phyloP scores from a whole-genome alignment of 92 coral and sea anemone species.

The Phenganax stokvisi region DNA sequence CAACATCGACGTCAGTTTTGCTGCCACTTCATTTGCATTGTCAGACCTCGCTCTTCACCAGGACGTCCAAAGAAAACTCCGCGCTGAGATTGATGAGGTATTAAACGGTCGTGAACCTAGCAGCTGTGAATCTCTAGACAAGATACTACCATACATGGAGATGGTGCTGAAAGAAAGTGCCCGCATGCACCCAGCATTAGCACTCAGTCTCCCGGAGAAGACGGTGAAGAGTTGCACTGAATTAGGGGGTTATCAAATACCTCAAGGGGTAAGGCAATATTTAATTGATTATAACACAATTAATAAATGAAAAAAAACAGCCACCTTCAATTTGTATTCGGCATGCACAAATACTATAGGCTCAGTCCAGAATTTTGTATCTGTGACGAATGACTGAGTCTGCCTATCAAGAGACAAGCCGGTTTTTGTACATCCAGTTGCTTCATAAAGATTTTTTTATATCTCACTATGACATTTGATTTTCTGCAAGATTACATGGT shows the following conservation, averaged over 20 bases:
- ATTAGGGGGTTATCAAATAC: conserved; percentile 69
- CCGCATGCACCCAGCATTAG: conserved; percentile 83
- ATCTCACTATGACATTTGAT: too few species aligned
- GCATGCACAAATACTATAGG: too few species aligned
- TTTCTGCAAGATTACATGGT: too few species aligned
- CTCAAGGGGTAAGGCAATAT: conserved; percentile 68
- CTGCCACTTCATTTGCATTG: conserved; percentile 78
- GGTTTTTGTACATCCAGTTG: too few species aligned
- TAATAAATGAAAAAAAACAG: too few species aligned
- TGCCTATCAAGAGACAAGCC: too few species aligned
- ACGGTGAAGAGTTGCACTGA: conserved; percentile 73
- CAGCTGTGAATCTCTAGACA: conserved; percentile 55
- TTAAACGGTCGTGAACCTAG: conserved; percentile 66
- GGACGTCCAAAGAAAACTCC: conserved; percentile 60
- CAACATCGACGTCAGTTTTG: conserved; percentile 78
- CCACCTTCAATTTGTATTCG: too few species aligned
- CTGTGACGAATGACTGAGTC: too few species aligned
- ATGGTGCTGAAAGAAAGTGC: conserved; percentile 83
- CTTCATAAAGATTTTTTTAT: too few species aligned
- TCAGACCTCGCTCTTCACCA: conserved; percentile 64
- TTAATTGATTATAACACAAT: not conserved
- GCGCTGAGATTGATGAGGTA: conserved; percentile 59
- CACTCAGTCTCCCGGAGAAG: conserved; percentile 77
- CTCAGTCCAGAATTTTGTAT: too few species aligned
- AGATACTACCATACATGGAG: conserved; percentile 75